These are phyloP conservation scores for Henricia sp. DNA, from an alignment of 53 echinoderm and acorn worm species.

Conservation along the genomic window DNA sequence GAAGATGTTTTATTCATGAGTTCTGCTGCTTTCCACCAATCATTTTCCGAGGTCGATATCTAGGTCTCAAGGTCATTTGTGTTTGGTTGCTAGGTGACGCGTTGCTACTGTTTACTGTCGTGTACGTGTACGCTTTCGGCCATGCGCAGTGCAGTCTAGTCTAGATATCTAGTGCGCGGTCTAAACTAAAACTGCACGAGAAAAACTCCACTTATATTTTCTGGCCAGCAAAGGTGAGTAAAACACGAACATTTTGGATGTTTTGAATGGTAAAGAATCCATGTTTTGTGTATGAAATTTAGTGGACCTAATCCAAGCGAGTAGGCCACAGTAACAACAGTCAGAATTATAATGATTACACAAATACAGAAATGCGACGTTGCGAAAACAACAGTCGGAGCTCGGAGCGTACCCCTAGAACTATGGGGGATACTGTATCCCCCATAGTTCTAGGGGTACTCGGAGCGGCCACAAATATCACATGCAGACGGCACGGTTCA, in stretches of 20 bases:
- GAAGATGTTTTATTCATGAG: conserved; percentile 13
- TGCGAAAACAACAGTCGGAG: too few species aligned
- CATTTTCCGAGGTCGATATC: background rate
- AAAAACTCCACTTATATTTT: background rate
- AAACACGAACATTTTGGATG: background rate
- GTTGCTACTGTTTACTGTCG: conserved; percentile 25
- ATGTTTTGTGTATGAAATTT: background rate
- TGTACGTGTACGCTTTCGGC: background rate
- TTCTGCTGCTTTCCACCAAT: conserved; percentile 20
- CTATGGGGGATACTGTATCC: too few species aligned
- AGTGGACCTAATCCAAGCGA: too few species aligned
- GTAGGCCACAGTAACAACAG: too few species aligned
- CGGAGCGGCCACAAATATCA: too few species aligned
- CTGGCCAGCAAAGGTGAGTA: background rate
- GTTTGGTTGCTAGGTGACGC: conserved; percentile 61
- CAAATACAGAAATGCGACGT: too few species aligned
- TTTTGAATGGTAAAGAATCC: background rate
- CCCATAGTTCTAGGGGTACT: too few species aligned
- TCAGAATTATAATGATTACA: too few species aligned
- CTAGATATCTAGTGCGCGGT: too few species aligned
- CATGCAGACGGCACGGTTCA: too few species aligned
- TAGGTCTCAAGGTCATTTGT: conserved; percentile 27
- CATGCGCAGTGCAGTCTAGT: background rate
- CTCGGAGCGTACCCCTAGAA: too few species aligned
- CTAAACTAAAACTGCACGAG: too few species aligned